A percentile compares a stretch with the other conserved stretches of the same genome.
Evolutionary conservation across 2,797 vertebrate genomes (phyloP).

Genomic region (Zenarchopterus dispar): DNA sequence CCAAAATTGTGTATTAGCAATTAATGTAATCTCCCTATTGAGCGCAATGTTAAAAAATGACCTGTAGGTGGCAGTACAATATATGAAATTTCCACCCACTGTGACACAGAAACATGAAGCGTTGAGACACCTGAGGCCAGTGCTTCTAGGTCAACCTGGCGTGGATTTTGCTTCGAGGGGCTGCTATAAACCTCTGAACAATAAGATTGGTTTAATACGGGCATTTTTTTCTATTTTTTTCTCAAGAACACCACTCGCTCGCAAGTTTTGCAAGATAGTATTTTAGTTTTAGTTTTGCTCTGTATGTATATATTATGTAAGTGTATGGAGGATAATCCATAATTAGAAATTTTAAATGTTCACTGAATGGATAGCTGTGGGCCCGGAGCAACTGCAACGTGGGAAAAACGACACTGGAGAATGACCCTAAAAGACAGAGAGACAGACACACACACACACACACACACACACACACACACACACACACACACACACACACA

Average conservation of each 20-base stretch:
- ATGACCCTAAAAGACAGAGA: not conserved
- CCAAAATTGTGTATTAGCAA: too few species aligned
- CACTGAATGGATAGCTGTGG: not conserved
- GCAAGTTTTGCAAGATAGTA: too few species aligned
- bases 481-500: too few species aligned
- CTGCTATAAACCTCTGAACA: too few species aligned
- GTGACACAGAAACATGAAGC: not conserved
- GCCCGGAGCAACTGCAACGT: constrained; percentile 5
- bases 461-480: constrained; percentile 10
- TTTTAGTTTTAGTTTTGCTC: too few species aligned
- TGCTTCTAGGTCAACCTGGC: not conserved
- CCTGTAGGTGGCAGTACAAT: constrained; percentile 55
- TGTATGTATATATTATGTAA: too few species aligned
- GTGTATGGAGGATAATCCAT: too few species aligned
- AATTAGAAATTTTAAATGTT: not conserved
- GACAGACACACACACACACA: constrained; percentile 15
- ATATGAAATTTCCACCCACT: constrained; percentile 12
- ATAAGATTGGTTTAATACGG: too few species aligned
- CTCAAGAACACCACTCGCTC: too few species aligned
- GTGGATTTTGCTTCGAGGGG: not conserved
- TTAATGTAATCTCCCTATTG: too few species aligned
- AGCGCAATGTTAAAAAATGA: not conserved
- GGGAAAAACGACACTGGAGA: constrained; percentile 7
- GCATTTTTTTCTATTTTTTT: too few species aligned
- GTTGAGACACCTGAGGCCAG: not conserved